Percentiles rank a stretch among this genome's conserved stretches.
These are phyloP conservation scores for Channa maculata DNA, from an alignment of 2,113 vertebrate species.

Conservation along the genomic window DNA sequence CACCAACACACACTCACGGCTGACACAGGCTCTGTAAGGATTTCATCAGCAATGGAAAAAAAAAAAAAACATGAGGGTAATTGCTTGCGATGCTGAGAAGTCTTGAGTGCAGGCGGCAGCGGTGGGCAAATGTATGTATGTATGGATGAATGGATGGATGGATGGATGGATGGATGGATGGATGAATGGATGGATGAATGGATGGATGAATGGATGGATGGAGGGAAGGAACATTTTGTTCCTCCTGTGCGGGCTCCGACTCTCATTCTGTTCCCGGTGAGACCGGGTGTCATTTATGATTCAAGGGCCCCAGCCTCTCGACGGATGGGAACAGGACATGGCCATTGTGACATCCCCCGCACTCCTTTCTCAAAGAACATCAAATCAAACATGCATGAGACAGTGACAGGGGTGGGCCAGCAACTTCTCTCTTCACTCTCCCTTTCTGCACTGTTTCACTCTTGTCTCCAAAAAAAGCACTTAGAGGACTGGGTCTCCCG, in stretches of 20 bases:
- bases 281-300: constrained; percentile 81
- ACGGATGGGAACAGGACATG: constrained; percentile 74
- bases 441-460: constrained; percentile 38
- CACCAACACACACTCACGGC: constrained; percentile 40
- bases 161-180: constrained; percentile 11
- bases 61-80: constrained; percentile 70
- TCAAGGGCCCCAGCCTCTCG: constrained; percentile 73
- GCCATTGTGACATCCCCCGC: constrained; percentile 77
- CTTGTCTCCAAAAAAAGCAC: constrained; percentile 45
- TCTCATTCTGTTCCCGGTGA: constrained; percentile 77
- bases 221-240: constrained; percentile 81
- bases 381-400: constrained; percentile 84
- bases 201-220: not conserved
- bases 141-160: not conserved
- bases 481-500: constrained; percentile 40
- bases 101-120: constrained; percentile 71
- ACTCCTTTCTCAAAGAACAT: constrained; percentile 80
- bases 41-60: constrained; percentile 63
- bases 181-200: not conserved
- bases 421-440: constrained; percentile 62
- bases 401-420: constrained; percentile 68
- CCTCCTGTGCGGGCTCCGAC: constrained; percentile 66
- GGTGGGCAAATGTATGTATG: constrained; percentile 62
- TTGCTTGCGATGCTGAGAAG: constrained; percentile 80
- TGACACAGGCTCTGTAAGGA: constrained; percentile 54